Evolutionary conservation across 2,888 invertebrate genomes (phyloP).

Genomic region (Philhelius pedissequus): DNA sequence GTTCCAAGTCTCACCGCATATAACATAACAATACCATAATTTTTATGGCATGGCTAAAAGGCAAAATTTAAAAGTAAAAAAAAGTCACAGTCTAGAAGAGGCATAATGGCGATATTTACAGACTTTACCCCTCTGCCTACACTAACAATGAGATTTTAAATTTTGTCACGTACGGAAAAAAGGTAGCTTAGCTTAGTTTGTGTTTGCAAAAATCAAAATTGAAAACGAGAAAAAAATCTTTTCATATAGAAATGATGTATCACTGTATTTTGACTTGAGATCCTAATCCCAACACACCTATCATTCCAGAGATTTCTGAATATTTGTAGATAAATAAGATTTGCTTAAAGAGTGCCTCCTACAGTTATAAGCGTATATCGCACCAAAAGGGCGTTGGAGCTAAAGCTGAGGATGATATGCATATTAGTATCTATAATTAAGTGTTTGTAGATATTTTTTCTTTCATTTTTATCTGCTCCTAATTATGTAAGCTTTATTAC

Average conservation of each 20-base stretch:
- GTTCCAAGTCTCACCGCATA: conserved; percentile 4
- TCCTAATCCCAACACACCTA: conserved; percentile 4
- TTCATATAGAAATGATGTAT: neutral
- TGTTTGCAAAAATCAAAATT: neutral
- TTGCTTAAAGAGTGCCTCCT: neutral
- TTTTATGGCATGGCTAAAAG: neutral
- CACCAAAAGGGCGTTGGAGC: neutral
- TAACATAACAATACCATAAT: neutral
- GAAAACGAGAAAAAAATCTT: neutral
- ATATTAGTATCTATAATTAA: conserved; percentile 13
- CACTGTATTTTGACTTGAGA: neutral
- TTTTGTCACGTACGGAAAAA: conserved; percentile 20
- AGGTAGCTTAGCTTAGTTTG: neutral
- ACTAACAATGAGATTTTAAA: neutral
- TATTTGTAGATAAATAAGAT: too few relatives aligned
- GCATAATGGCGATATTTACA: conserved; percentile 1
- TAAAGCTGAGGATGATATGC: neutral
- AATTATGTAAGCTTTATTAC: conserved; percentile 16
- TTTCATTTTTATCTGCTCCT: neutral
- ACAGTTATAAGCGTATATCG: neutral
- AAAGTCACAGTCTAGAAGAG: neutral
- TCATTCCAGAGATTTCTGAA: neutral
- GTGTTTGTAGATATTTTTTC: neutral
- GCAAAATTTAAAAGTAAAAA: neutral
- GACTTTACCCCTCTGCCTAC: neutral